Evolutionary conservation across 2,888 invertebrate genomes (phyloP).

Genomic region (Hyposoter didymator): DNA sequence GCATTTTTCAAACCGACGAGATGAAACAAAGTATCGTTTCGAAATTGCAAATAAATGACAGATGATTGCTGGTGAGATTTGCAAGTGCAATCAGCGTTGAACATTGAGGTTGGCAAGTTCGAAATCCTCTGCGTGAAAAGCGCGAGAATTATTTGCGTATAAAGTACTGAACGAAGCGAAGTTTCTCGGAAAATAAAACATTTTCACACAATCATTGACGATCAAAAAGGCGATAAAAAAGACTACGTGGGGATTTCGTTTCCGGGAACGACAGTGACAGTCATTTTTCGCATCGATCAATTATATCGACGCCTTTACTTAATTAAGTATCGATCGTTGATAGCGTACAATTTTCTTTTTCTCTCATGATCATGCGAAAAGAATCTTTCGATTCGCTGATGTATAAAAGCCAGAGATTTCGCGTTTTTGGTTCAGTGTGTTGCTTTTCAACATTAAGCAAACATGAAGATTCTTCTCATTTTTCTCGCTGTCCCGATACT

Average conservation of each 20-base stretch:
- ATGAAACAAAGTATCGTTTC: not conserved
- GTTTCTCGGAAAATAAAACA: not conserved
- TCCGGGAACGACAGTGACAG: slow-evolving; percentile 6
- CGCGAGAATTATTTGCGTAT: not conserved
- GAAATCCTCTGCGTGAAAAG: not conserved
- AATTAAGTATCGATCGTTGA: slow-evolving; percentile 21
- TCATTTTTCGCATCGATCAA: not conserved
- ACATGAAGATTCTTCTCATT: slow-evolving; percentile 54
- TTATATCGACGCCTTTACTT: not conserved
- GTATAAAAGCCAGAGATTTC: slow-evolving; percentile 26
- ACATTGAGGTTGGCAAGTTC: not conserved
- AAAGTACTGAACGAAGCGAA: not conserved
- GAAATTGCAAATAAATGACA: not conserved
- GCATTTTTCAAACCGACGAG: not conserved
- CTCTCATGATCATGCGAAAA: not conserved
- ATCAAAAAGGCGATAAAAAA: not conserved
- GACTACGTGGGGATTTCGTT: not conserved
- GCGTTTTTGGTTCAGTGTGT: not conserved
- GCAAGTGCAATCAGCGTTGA: not conserved
- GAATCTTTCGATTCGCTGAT: not conserved
- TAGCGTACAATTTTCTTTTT: slow-evolving; percentile 9
- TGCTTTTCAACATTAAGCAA: not conserved
- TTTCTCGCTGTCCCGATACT: slow-evolving; percentile 54
- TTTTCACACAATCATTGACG: not conserved
- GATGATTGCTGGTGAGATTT: not conserved